Evolutionary conservation across 1,140 invertebrate species (phyloP).

Genomic region (Thaumetopoea pityocampa): DNA sequence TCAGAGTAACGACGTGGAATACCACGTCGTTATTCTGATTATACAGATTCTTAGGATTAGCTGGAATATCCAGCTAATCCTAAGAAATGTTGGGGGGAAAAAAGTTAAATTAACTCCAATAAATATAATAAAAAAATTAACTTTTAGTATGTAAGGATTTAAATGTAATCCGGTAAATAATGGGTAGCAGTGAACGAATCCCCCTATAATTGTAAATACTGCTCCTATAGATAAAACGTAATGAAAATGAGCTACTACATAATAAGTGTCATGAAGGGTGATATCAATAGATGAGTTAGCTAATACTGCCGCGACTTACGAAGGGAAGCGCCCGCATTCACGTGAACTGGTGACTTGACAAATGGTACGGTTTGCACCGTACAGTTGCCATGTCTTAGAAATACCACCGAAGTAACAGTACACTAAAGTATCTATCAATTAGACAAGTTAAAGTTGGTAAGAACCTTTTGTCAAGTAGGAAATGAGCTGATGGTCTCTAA

Average conservation of each 20-base stretch:
- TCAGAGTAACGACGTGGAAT: constrained; percentile 85
- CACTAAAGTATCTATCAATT: too few relatives aligned
- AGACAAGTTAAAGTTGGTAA: too few relatives aligned
- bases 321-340: too few relatives aligned
- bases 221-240: constrained; percentile 82
- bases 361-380: too few relatives aligned
- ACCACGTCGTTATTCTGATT: too few relatives aligned
- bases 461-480: too few relatives aligned
- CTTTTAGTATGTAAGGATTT: constrained; percentile 77
- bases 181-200: constrained; percentile 81
- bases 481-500: too few relatives aligned
- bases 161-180: constrained; percentile 78
- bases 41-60: too few relatives aligned
- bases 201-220: constrained; percentile 84
- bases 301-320: too few relatives aligned
- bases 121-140: constrained; percentile 80
- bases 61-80: constrained; percentile 81
- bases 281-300: constrained; percentile 84
- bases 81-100: constrained; percentile 86
- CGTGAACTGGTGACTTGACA: too few relatives aligned
- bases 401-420: too few relatives aligned
- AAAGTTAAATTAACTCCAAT: constrained; percentile 85
- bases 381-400: too few relatives aligned
- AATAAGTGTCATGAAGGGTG: constrained; percentile 84
- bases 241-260: constrained; percentile 86